These are phyloP conservation scores for Magallana gigas DNA, from an alignment of 1,140 invertebrate species.

Conservation along the genomic window DNA sequence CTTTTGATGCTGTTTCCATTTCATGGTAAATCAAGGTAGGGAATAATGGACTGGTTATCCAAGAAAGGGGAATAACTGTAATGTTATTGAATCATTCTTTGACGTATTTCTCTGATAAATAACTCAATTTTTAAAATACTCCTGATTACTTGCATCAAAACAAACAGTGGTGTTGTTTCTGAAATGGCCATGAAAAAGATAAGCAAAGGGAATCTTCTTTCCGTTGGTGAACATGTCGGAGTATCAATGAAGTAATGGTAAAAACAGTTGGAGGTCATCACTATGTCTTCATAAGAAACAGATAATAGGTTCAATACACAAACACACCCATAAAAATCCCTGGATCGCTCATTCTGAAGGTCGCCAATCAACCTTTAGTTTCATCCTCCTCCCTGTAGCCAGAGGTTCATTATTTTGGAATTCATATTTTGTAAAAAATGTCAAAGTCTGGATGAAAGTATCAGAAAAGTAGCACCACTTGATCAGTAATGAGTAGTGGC, in stretches of 20 bases:
- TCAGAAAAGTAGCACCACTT: too few relatives aligned
- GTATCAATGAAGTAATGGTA: background rate
- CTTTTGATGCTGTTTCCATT: background rate
- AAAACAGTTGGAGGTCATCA: background rate
- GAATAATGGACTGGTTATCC: too few relatives aligned
- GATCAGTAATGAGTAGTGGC: too few relatives aligned
- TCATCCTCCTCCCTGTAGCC: too few relatives aligned
- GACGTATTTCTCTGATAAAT: background rate
- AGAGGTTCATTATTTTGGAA: too few relatives aligned
- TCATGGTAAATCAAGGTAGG: too few relatives aligned
- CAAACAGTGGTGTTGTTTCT: background rate
- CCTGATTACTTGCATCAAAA: background rate
- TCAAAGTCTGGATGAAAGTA: too few relatives aligned
- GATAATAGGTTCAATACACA: slow-evolving; percentile 20
- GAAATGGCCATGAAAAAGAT: slow-evolving; percentile 27
- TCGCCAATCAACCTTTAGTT: background rate
- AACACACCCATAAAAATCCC: slow-evolving; percentile 1
- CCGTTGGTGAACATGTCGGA: background rate
- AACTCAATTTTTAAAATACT: background rate
- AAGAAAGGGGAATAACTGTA: background rate
- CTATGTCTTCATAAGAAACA: background rate
- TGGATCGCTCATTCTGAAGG: background rate
- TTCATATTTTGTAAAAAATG: too few relatives aligned
- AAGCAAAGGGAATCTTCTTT: background rate
- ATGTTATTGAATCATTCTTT: background rate